phyloP scores from a whole-genome alignment of 2,888 invertebrate species.

The Ochropleura plecta region DNA sequence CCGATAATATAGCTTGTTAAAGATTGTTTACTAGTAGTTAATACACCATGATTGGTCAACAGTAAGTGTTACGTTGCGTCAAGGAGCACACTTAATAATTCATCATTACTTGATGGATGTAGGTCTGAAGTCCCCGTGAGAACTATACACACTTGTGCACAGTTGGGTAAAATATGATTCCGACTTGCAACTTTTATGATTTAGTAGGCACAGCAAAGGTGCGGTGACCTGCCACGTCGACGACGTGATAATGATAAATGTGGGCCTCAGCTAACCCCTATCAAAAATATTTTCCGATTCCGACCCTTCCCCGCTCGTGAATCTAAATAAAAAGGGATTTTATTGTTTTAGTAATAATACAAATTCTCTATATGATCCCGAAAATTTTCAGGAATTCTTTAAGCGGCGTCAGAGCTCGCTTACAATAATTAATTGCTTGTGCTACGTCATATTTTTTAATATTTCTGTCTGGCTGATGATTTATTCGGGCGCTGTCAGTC shows the following conservation, averaged over 20 bases:
- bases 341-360: slow-evolving; percentile 80
- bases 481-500: slow-evolving; percentile 73
- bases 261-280: slow-evolving; percentile 77
- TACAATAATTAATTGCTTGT: slow-evolving; percentile 79
- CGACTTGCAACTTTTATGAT: slow-evolving; percentile 77
- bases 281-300: slow-evolving; percentile 83
- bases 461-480: slow-evolving; percentile 74
- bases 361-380: slow-evolving; percentile 68
- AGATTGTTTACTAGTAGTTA: slow-evolving; percentile 32
- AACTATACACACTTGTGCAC: slow-evolving; percentile 41
- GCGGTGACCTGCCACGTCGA: slow-evolving; percentile 80
- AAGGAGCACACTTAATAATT: slow-evolving; percentile 43
- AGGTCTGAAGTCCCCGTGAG: slow-evolving; percentile 31
- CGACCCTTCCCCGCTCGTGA: slow-evolving; percentile 70
- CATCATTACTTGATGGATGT: slow-evolving; percentile 57
- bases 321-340: slow-evolving; percentile 78
- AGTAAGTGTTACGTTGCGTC: slow-evolving; percentile 41
- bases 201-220: slow-evolving; percentile 77
- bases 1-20: slow-evolving; percentile 19
- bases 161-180: slow-evolving; percentile 61
- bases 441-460: slow-evolving; percentile 80
- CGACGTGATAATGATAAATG: slow-evolving; percentile 88
- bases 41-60: slow-evolving; percentile 32
- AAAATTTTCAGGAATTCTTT: slow-evolving; percentile 72
- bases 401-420: slow-evolving; percentile 67